These are phyloP conservation scores for Bibio marci DNA, from an alignment of 2,888 invertebrate species.

Conservation along the genomic window DNA sequence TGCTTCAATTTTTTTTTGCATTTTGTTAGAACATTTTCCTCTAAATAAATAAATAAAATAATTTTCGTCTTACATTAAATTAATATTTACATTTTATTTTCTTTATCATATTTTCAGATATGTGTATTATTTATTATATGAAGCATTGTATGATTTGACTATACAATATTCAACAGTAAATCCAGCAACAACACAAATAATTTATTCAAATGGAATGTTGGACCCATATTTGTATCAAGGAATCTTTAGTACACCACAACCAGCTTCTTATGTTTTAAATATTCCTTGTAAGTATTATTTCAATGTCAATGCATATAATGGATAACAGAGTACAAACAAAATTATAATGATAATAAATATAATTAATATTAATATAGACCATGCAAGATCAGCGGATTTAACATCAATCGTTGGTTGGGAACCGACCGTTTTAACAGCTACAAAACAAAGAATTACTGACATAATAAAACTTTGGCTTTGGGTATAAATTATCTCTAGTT, in stretches of 20 bases:
- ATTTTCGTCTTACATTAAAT: background rate
- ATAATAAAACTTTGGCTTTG: too few species aligned
- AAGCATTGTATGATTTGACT: background rate
- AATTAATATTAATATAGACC: background rate
- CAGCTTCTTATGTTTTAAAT: background rate
- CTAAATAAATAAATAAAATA: constrained; percentile 1
- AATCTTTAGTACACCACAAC: background rate
- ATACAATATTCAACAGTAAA: background rate
- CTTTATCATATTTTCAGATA: background rate
- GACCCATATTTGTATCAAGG: background rate
- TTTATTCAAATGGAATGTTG: background rate
- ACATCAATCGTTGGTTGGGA: background rate
- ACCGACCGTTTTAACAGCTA: too few species aligned
- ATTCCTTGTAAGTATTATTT: background rate
- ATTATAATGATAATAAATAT: too few species aligned
- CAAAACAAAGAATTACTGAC: too few species aligned
- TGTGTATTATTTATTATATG: background rate
- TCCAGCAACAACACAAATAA: background rate
- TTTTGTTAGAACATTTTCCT: too few species aligned
- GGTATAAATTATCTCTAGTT: too few species aligned
- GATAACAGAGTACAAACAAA: too few species aligned
- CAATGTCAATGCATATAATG: too few species aligned
- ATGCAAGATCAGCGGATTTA: background rate
- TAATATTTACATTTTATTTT: background rate
- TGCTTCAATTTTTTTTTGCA: too few species aligned